Percentiles rank a stretch among this genome's conserved stretches.
Evolutionary conservation across 2,797 vertebrate species (phyloP).

Genomic region (Microchirus variegatus): DNA sequence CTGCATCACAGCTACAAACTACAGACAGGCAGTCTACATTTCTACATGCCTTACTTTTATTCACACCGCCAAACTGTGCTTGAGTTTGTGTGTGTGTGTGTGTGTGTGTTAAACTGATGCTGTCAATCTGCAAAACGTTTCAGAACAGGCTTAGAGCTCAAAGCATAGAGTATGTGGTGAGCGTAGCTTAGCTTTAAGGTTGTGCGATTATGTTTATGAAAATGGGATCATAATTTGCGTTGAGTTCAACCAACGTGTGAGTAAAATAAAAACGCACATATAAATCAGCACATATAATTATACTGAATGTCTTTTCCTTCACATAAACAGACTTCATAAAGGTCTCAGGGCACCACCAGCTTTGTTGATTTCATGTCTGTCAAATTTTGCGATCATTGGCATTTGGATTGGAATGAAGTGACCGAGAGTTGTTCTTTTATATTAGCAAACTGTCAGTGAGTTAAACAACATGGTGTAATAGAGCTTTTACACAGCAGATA

Average conservation of each 20-base stretch:
- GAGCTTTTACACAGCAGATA: too few species aligned
- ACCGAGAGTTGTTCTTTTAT: too few species aligned
- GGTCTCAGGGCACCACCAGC: too few species aligned
- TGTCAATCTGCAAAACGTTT: slow-evolving; percentile 19
- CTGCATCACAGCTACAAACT: not conserved
- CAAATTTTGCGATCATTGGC: too few species aligned
- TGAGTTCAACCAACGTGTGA: slow-evolving; percentile 13
- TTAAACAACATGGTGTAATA: too few species aligned
- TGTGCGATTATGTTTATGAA: slow-evolving; percentile 4
- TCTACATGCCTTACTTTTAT: slow-evolving; percentile 13
- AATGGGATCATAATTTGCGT: slow-evolving; percentile 10
- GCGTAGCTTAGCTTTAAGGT: slow-evolving; percentile 9
- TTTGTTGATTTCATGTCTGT: too few species aligned
- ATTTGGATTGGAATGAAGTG: too few species aligned
- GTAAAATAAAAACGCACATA: slow-evolving; percentile 13
- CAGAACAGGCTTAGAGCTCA: slow-evolving; percentile 12
- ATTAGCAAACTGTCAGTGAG: too few species aligned
- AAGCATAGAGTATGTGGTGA: slow-evolving; percentile 11
- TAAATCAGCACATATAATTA: not conserved
- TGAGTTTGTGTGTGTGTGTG: not conserved
- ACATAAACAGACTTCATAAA: not conserved
- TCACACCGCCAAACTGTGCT: slow-evolving; percentile 1
- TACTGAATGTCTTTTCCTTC: slow-evolving; percentile 12
- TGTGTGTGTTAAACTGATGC: not conserved
- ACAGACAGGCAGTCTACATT: slow-evolving; percentile 2